Evolutionary conservation across 2,888 invertebrate species (phyloP).

Genomic region (Napeogenes inachia): DNA sequence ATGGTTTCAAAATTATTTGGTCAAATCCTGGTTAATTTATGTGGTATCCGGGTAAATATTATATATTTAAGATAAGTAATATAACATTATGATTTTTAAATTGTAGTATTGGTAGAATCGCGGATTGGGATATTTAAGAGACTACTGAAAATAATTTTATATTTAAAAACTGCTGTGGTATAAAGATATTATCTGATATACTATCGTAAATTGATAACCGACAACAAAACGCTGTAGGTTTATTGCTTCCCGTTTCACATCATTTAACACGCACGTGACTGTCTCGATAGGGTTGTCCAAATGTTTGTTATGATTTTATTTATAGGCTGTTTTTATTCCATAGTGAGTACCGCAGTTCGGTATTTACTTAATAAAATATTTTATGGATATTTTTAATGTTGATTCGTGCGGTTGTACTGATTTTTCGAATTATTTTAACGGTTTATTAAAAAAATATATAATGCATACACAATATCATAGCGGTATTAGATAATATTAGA

Average conservation of each 20-base stretch:
- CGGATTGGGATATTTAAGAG: neutral
- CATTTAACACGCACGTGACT: conserved; percentile 71
- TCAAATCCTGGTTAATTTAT: too few relatives aligned
- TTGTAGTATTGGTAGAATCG: neutral
- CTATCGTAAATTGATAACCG: conserved; percentile 62
- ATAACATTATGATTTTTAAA: neutral
- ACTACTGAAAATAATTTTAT: neutral
- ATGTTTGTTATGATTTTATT: conserved; percentile 57
- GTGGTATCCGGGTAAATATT: too few relatives aligned
- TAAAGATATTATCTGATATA: conserved; percentile 40
- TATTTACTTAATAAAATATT: conserved; percentile 33
- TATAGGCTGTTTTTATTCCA: conserved; percentile 36
- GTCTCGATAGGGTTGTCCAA: conserved; percentile 56
- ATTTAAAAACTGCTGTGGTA: conserved; percentile 20
- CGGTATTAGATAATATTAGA: too few relatives aligned
- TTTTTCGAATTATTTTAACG: conserved; percentile 9
- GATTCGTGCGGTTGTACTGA: conserved; percentile 19
- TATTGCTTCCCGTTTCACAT: conserved; percentile 69
- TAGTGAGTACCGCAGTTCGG: conserved; percentile 21
- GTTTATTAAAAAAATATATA: neutral
- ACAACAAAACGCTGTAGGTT: conserved; percentile 61
- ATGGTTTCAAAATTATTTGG: too few relatives aligned
- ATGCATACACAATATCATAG: too few relatives aligned
- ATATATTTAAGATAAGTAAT: too few relatives aligned
- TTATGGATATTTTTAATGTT: conserved; percentile 27